Evolutionary conservation across 2,888 invertebrate genomes (phyloP).

Genomic region (Plemyria rubiginata): DNA sequence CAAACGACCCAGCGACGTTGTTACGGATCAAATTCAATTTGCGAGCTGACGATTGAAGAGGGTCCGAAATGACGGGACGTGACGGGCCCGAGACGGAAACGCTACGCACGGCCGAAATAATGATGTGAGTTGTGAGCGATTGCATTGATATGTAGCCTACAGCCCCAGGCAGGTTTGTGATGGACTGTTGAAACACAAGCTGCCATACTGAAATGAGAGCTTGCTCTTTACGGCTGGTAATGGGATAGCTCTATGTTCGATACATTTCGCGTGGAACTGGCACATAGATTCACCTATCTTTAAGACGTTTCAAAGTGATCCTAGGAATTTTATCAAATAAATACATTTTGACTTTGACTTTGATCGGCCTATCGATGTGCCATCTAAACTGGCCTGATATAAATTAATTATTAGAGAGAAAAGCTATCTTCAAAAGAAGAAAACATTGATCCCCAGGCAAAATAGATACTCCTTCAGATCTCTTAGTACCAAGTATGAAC

Average conservation of each 20-base stretch:
- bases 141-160: constrained; percentile 44
- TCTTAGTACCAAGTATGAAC: too few relatives aligned
- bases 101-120: constrained; percentile 53
- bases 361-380: too few relatives aligned
- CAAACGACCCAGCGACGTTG: constrained; percentile 73
- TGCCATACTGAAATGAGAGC: background rate
- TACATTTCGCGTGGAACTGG: background rate
- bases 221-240: background rate
- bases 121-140: constrained; percentile 58
- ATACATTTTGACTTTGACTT: too few relatives aligned
- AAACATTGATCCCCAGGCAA: too few relatives aligned
- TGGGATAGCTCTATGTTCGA: background rate
- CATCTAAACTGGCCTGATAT: too few relatives aligned
- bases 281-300: too few relatives aligned
- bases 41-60: constrained; percentile 78
- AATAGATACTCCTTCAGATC: too few relatives aligned
- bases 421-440: too few relatives aligned
- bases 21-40: constrained; percentile 83
- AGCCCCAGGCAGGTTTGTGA: constrained; percentile 1
- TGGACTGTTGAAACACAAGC: constrained; percentile 6
- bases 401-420: too few relatives aligned
- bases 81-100: constrained; percentile 42
- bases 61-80: constrained; percentile 73
- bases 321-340: too few relatives aligned
- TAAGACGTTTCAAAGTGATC: too few relatives aligned